Evolutionary conservation across 2,888 invertebrate species (phyloP).

Genomic region (Dicycla oo): DNA sequence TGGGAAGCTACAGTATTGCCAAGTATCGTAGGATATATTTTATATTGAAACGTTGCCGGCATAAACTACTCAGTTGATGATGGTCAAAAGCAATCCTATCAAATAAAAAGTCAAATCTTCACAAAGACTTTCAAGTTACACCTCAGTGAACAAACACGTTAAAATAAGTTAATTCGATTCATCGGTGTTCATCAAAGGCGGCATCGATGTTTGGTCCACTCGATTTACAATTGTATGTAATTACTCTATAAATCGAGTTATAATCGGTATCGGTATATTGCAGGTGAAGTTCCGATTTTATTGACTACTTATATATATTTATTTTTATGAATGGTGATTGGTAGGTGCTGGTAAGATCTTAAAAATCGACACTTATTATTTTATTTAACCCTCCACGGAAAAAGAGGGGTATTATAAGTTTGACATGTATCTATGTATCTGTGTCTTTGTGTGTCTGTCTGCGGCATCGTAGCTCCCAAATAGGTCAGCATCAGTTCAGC

Average conservation of each 20-base stretch:
- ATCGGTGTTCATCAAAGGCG: slow-evolving; percentile 78
- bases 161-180: slow-evolving; percentile 65
- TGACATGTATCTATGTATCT: no score
- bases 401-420: no score
- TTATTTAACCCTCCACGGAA: no score
- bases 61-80: no score
- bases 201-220: slow-evolving; percentile 70
- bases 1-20: no score
- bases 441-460: no score
- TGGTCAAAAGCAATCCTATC: not conserved
- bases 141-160: slow-evolving; percentile 42
- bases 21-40: no score
- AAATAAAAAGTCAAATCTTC: not conserved
- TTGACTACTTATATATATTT: slow-evolving; percentile 5
- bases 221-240: slow-evolving; percentile 72
- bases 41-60: no score
- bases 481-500: no score
- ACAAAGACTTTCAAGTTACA: slow-evolving; percentile 32
- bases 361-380: not conserved
- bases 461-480: no score
- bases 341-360: not conserved
- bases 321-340: slow-evolving; percentile 38
- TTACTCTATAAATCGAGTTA: slow-evolving; percentile 74
- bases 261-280: slow-evolving; percentile 71
- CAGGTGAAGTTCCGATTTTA: slow-evolving; percentile 34